Evolutionary conservation across 2,888 invertebrate genomes (phyloP).

Genomic region (Conchocele bisecta): DNA sequence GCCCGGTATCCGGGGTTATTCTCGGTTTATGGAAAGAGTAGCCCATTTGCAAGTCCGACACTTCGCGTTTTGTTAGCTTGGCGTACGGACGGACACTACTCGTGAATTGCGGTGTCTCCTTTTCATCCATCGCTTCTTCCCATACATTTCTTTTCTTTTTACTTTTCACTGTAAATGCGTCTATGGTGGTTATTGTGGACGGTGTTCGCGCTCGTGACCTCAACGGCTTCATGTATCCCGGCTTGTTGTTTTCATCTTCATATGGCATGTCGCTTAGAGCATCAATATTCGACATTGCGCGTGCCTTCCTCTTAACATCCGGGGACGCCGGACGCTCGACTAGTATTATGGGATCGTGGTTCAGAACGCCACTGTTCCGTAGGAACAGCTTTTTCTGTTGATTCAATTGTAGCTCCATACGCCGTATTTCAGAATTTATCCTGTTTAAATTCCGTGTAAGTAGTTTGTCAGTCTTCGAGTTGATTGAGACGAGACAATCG

Average conservation of each 20-base stretch:
- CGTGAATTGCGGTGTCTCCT: conserved; percentile 62
- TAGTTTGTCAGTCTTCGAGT: conserved; percentile 64
- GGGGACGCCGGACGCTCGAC: conserved; percentile 75
- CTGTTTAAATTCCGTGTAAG: conserved; percentile 56
- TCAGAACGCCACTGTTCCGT: conserved; percentile 63
- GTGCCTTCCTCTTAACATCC: conserved; percentile 54
- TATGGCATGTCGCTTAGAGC: conserved; percentile 33
- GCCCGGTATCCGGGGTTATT: conserved; percentile 39
- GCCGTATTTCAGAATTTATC: conserved; percentile 62
- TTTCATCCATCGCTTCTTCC: conserved; percentile 70
- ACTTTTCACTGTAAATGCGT: conserved; percentile 70
- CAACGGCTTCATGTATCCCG: conserved; percentile 73
- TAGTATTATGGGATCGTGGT: conserved; percentile 74
- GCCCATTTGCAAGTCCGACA: conserved; percentile 65
- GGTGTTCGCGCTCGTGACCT: conserved; percentile 67
- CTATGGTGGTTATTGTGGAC: conserved; percentile 73
- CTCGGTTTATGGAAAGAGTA: conserved; percentile 71
- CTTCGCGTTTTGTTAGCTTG: conserved; percentile 66
- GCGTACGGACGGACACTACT: conserved; percentile 70
- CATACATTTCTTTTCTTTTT: conserved; percentile 75
- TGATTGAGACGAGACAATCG: conserved; percentile 65
- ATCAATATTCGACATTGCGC: conserved; percentile 48
- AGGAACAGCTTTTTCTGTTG: conserved; percentile 70
- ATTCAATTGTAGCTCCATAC: conserved; percentile 65
- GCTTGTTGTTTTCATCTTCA: conserved; percentile 50